These are phyloP conservation scores for Tetramorium parvispinum DNA, from an alignment of 1,140 invertebrate genomes.

Conservation along the genomic window DNA sequence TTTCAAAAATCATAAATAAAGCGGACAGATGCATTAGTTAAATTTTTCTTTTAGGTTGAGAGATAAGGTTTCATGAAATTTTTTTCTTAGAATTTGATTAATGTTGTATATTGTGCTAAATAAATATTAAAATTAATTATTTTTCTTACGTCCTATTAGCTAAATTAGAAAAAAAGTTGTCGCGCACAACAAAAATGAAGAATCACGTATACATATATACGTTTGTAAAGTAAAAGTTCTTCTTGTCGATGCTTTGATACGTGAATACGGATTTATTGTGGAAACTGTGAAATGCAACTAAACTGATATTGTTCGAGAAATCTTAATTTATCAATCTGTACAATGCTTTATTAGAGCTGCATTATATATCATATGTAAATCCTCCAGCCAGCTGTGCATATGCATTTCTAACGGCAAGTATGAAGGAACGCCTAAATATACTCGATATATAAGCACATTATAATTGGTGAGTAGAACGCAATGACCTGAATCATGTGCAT, in stretches of 20 bases:
- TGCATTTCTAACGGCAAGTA: conserved; percentile 58
- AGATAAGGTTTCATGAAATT: not conserved
- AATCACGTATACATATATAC: not conserved
- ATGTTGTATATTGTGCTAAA: not conserved
- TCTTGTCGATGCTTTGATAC: not conserved
- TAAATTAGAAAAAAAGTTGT: not conserved
- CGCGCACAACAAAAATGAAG: not conserved
- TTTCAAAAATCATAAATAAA: conserved; percentile 1
- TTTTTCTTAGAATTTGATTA: not conserved
- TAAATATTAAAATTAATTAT: conserved; percentile 18
- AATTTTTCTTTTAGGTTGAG: not conserved
- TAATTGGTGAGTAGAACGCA: conserved; percentile 77
- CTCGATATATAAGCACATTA: conserved; percentile 73
- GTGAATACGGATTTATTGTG: no score
- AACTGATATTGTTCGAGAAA: conserved; percentile 15
- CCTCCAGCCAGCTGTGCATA: conserved; percentile 19
- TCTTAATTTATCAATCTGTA: conserved; percentile 50
- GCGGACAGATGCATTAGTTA: not conserved
- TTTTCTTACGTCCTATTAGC: not conserved
- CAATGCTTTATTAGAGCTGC: conserved; percentile 34
- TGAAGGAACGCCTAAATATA: conserved; percentile 59
- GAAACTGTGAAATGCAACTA: not conserved
- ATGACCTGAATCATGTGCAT: conserved; percentile 81
- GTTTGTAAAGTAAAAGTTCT: not conserved
- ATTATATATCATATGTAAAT: conserved; percentile 55